A percentile compares a stretch with the other conserved stretches of the same genome.
Evolutionary conservation across 2,113 vertebrate species (phyloP).

Genomic region (Tetrao urogallus): DNA sequence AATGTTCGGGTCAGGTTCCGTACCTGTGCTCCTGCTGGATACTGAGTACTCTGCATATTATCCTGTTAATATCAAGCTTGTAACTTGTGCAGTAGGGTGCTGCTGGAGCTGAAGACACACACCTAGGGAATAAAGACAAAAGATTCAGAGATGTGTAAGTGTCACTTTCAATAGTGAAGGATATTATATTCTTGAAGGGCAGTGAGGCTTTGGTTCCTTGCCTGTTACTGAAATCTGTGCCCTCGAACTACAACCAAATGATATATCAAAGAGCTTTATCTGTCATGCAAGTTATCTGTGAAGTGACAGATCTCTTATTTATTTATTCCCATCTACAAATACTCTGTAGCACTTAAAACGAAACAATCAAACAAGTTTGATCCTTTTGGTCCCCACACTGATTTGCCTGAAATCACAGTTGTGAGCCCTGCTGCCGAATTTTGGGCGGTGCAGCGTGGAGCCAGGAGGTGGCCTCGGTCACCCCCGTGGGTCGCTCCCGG

Average conservation of each 20-base stretch:
- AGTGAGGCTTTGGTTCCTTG: not conserved
- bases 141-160: not conserved
- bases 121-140: not conserved
- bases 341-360: not conserved
- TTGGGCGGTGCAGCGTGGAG: too few relatives aligned
- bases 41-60: too few relatives aligned
- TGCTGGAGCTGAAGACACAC: not conserved
- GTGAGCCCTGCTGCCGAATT: not conserved
- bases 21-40: not conserved
- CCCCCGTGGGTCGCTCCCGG: not conserved
- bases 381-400: not conserved
- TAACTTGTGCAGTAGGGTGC: not conserved
- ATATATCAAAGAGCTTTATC: not conserved
- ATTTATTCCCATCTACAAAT: not conserved
- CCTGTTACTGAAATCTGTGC: not conserved
- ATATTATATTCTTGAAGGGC: not conserved
- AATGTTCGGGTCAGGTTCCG: not conserved
- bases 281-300: not conserved
- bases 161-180: not conserved
- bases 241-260: not conserved
- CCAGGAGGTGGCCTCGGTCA: not conserved
- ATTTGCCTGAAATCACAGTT: not conserved
- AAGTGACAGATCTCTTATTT: not conserved
- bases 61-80: not conserved
- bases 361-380: too few relatives aligned